These are phyloP conservation scores for Caranx ignobilis DNA, from an alignment of 2,113 vertebrate species.

Conservation along the genomic window DNA sequence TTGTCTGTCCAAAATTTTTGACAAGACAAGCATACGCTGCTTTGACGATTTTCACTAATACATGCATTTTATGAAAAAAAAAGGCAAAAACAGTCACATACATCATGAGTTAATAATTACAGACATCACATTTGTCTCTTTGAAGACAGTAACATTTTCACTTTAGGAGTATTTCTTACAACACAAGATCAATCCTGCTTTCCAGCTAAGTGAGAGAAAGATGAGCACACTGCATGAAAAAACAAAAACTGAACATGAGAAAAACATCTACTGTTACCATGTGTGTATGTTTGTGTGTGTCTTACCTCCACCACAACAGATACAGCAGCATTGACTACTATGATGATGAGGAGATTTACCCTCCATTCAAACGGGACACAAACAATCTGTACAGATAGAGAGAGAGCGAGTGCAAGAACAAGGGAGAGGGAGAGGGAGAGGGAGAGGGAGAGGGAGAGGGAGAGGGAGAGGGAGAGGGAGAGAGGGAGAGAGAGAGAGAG, in stretches of 20 bases:
- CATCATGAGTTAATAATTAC: neutral
- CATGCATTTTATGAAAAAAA: slow-evolving; percentile 5
- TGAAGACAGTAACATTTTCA: slow-evolving; percentile 2
- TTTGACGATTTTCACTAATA: neutral
- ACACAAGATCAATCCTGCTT: slow-evolving; percentile 36
- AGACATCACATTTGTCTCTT: neutral
- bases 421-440: slow-evolving; percentile 14
- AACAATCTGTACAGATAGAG: slow-evolving; percentile 86
- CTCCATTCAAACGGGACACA: slow-evolving; percentile 93
- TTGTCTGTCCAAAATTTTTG: neutral
- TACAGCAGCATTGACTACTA: slow-evolving; percentile 87
- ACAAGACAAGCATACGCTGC: slow-evolving; percentile 7
- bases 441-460: slow-evolving; percentile 25
- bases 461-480: slow-evolving; percentile 16
- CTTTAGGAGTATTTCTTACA: slow-evolving; percentile 17
- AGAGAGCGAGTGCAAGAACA: slow-evolving; percentile 5
- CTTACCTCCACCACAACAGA: slow-evolving; percentile 94
- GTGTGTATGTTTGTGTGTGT: slow-evolving; percentile 3
- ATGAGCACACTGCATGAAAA: slow-evolving; percentile 78
- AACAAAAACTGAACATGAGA: slow-evolving; percentile 59
- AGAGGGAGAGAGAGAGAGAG: slow-evolving; percentile 18
- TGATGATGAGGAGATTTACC: slow-evolving; percentile 86
- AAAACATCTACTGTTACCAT: slow-evolving; percentile 30
- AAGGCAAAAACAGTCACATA: neutral
- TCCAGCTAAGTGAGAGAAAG: slow-evolving; percentile 57